Evolutionary conservation across 2,113 vertebrate species (phyloP).

Genomic region (Strigops habroptila): DNA sequence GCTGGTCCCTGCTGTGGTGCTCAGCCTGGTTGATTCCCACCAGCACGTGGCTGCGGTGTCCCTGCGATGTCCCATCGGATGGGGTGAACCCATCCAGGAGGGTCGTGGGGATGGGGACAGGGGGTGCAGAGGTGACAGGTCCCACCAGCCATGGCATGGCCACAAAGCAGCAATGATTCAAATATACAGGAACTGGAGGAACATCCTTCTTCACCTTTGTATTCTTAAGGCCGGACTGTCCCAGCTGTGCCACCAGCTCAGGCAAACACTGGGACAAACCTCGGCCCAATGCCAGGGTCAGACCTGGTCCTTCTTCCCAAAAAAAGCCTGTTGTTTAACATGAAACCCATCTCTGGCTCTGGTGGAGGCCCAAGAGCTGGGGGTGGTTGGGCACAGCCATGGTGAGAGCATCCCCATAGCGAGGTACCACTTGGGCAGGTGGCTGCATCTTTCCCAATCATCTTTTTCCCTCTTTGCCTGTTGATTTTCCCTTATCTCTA

Average conservation of each 20-base stretch:
- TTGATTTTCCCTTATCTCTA: not conserved
- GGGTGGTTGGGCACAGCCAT: not conserved
- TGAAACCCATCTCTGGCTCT: not conserved
- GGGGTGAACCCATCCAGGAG: not conserved
- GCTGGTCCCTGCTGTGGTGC: not conserved
- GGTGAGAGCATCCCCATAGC: not conserved
- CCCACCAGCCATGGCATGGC: rapidly evolving
- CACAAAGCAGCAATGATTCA: not conserved
- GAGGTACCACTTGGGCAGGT: not conserved
- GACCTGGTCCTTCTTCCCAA: too few relatives aligned
- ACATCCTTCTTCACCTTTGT: not conserved
- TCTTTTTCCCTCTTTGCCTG: not conserved
- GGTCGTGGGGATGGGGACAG: not conserved
- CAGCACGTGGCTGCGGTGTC: rapidly evolving
- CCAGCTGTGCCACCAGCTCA: not conserved
- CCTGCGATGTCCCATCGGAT: not conserved
- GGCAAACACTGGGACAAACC: rapidly evolving
- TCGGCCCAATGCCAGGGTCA: rapidly evolving
- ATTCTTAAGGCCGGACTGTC: not conserved
- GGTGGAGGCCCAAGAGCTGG: not conserved
- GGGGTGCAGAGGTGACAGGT: not conserved
- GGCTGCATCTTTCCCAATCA: not conserved
- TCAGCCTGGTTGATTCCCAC: not conserved
- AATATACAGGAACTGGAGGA: not conserved
- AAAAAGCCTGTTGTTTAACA: not conserved